Conservation (phyloP, 2,888 invertebrate genomes). For the Pelosia muscerda region DNA sequence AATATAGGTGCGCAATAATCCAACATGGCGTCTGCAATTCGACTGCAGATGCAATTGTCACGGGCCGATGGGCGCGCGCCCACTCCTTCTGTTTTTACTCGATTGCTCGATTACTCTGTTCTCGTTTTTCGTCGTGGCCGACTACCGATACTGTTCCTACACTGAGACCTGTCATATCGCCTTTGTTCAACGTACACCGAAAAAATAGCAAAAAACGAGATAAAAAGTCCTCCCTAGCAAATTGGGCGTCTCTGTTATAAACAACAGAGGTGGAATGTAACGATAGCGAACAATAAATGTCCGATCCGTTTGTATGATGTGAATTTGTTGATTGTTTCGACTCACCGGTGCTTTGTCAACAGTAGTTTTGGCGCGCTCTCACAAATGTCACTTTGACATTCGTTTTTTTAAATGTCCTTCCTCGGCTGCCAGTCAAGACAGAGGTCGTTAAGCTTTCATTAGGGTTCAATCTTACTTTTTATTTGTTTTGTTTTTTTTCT, state of each 20-base stretch:
- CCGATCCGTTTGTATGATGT: conserved; percentile 80
- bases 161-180: conserved; percentile 84
- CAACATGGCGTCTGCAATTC: conserved; percentile 79
- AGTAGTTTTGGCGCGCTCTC: conserved; percentile 79
- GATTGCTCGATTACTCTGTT: conserved; percentile 81
- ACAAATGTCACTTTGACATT: conserved; percentile 73
- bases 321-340: conserved; percentile 83
- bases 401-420: conserved; percentile 55
- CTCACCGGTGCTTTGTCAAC: conserved; percentile 72
- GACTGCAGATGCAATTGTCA: conserved; percentile 84
- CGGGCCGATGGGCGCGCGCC: conserved; percentile 73
- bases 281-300: conserved; percentile 85
- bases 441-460: conserved; percentile 18
- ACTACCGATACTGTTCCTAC: conserved; percentile 76
- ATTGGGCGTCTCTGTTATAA: conserved; percentile 85
- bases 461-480: background rate
- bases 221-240: conserved; percentile 84
- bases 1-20: conserved; percentile 78
- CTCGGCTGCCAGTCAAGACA: conserved; percentile 51
- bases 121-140: conserved; percentile 79
- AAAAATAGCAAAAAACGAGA: conserved; percentile 72
- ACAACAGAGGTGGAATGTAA: conserved; percentile 84
- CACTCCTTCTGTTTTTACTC: conserved; percentile 80
- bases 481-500: background rate
- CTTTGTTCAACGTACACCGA: conserved; percentile 78